phyloP scores from a whole-genome alignment of 2,797 vertebrate genomes.

The Distichodus sexfasciatus region DNA sequence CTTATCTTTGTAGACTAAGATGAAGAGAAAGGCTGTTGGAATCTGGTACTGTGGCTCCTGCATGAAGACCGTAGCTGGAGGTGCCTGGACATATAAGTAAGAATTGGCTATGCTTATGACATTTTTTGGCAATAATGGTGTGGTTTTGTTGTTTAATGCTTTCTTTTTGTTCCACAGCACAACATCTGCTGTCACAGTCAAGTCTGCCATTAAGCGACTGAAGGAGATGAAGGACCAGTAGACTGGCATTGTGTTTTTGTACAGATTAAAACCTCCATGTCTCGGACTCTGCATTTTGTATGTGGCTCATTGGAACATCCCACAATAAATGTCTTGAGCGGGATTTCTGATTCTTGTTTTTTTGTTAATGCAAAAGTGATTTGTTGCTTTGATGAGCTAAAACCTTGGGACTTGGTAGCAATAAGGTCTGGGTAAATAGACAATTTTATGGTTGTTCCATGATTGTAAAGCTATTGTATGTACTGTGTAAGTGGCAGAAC shows the following conservation, averaged over 20 bases:
- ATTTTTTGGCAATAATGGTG: not conserved
- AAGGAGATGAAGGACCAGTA: constrained; percentile 99
- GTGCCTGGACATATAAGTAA: constrained; percentile 99
- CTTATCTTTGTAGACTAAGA: constrained; percentile 84
- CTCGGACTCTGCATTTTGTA: constrained; percentile 18
- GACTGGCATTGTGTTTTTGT: constrained; percentile 53
- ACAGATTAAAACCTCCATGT: constrained; percentile 36
- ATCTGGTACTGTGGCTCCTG: constrained; percentile 99
- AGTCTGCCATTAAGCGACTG: constrained; percentile 97
- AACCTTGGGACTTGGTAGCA: too few species aligned
- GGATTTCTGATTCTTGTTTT: constrained; percentile 13
- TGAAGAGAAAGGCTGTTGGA: constrained; percentile 97
- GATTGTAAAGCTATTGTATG: too few species aligned
- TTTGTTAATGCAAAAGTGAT: not conserved
- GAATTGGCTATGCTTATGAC: constrained; percentile 39
- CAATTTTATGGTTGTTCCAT: too few species aligned
- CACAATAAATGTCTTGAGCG: constrained; percentile 51
- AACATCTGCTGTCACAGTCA: constrained; percentile 97
- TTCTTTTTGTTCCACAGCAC: constrained; percentile 75
- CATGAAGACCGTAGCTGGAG: constrained; percentile 97
- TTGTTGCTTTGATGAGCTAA: too few species aligned
- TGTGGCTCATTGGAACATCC: constrained; percentile 38
- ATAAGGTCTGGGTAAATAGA: too few species aligned
- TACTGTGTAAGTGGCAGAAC: too few species aligned
- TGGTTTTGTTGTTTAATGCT: not conserved